Percentiles rank a stretch among this genome's conserved stretches.
phyloP scores from a whole-genome alignment of 2,888 invertebrate genomes.

The Octonoba sinensis region DNA sequence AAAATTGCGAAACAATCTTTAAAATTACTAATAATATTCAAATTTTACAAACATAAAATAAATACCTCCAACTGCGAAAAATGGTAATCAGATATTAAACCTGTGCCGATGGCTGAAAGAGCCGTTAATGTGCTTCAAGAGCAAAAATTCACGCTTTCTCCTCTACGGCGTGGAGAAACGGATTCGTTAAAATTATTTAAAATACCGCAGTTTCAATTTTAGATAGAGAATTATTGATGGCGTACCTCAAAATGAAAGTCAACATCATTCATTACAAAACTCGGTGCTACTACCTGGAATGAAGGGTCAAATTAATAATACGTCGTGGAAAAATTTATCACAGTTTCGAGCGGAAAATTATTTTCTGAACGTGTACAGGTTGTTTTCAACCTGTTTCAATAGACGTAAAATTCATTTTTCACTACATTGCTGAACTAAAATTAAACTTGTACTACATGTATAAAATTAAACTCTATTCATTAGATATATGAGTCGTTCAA shows the following conservation, averaged over 20 bases:
- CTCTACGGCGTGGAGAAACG: no score
- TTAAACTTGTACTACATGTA: no score
- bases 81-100: constrained; percentile 18
- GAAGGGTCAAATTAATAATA: constrained; percentile 17
- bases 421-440: no score
- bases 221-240: constrained; percentile 25
- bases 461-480: no score
- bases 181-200: constrained; percentile 30
- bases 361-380: not conserved
- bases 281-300: not conserved
- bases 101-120: not conserved
- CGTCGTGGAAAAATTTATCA: constrained; percentile 19
- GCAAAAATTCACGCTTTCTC: not conserved
- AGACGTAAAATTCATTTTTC: no score
- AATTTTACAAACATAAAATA: no score
- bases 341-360: not conserved
- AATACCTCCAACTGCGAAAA: not conserved
- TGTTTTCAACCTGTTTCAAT: no score
- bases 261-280: constrained; percentile 18
- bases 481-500: no score
- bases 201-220: constrained; percentile 20
- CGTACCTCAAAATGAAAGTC: constrained; percentile 18
- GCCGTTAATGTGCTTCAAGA: constrained; percentile 1
- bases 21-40: no score
- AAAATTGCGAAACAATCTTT: no score